Base-by-base conservation (phyloP, 2,113 vertebrate genomes). In the Phylloscopus whistleri region DNA sequence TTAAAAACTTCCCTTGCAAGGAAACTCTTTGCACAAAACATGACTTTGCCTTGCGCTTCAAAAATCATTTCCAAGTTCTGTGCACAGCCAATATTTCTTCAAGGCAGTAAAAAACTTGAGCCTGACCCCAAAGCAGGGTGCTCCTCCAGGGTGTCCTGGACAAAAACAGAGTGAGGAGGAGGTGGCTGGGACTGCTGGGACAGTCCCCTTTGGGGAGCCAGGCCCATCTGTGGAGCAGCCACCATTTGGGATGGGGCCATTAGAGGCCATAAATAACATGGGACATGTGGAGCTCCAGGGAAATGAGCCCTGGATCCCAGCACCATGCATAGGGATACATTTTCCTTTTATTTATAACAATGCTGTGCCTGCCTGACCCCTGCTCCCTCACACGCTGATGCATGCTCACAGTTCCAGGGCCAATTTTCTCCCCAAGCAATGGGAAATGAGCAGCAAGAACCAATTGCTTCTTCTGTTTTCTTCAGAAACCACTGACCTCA, bases 221-320 rank as follows among this genome's bases (percentile, higher is more conserved):
- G 72, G 27, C 90, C 76, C 95, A 96, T 90, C 94, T 96, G 94
- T 68, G 88, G 90, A 68, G 68, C 76, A 39, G 85, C 69, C 88
- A 41, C 70, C 64, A 4, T 92, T 93, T 90, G 92, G 96, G 94
- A 88, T 37, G 88, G 56, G 69, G 68, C 79, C 88, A 92, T 95
- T 93, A 96, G 76, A 68, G 85, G 27, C 87, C 85, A 89, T 96
- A 96, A 97, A 97, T 96, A 90, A 96, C 85, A 43, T 9, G 94
- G 94, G 86, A 86, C 88, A 39, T 0, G n/a, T 22, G 64, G 64
- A 86, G 56, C 95, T 84, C 88, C 37, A 28, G 95, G 96, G 94
- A 94, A 96, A 97, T 90, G 46, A 94, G 48, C 52, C 55, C 59
- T 46, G 41, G 59, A 44, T 88, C 72, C 18, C 6, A 90, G 85